Evolutionary conservation across 2,797 vertebrate genomes (phyloP), one percentile per base, ranked within the genome.

Genomic region (Callimico goeldii): DNA sequence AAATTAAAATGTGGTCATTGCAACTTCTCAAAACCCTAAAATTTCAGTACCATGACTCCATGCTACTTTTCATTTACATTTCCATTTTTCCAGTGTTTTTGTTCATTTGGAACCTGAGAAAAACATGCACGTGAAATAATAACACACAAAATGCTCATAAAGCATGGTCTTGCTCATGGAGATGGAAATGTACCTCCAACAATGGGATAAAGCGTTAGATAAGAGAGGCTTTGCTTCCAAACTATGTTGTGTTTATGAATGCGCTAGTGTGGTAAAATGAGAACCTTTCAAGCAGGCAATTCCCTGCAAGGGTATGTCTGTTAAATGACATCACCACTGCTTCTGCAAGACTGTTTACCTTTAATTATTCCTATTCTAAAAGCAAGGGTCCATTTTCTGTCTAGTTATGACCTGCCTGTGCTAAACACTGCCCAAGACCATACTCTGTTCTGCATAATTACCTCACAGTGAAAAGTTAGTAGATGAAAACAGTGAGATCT

Each of bases 391-490:
- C 58, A 93, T 88, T 95, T 91, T 58, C 93, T 95, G 28, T 92
- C 84, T 90, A 87, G 77, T 82, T 94, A 94, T 81, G 83, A 95
- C 97, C 94, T 96, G 93, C 79, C 88, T 94, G 17, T 94, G 70
- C 92, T 97, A 96, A 97, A 92, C 90, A 92, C 12, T 61, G 80
- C 81, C 73, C 64, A 92, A 80, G 41, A 97, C 85, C 79, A 79
- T 79, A 67, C 50, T 97, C 83, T 84, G 94, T 92, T 97, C 90
- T 90, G 82, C 82, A 96, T 97, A 97, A 98, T 98, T 98, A 97
- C 88, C 58, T 96, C 82, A 88, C 61, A 84, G 64, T 92, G 70
- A 91, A 97, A 96, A 94, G 90, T 96, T 96, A 94, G 93, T 87
- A 91, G 97, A 95, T 89, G 83, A 97, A 97, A 97, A 97, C 77